These are phyloP conservation scores for Myotis davidii DNA, from an alignment of 2,113 vertebrate genomes.

Conservation along the genomic window DNA sequence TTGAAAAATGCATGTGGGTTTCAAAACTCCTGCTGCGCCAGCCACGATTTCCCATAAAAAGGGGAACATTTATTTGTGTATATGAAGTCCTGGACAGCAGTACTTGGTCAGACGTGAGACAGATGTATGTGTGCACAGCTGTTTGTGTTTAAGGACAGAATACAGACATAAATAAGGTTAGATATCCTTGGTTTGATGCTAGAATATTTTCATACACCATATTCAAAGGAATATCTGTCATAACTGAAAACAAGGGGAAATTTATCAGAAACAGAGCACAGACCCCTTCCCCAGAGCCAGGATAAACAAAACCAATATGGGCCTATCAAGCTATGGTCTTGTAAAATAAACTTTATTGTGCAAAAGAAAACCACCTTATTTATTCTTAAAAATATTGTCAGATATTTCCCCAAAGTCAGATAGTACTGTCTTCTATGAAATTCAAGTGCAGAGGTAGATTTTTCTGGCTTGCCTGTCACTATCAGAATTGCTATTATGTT, in stretches of 20 bases:
- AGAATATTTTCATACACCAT: constrained; percentile 82
- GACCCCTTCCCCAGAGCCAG: constrained; percentile 72
- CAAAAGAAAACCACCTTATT: constrained; percentile 77
- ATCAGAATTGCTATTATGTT: not conserved
- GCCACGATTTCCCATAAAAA: constrained; percentile 80
- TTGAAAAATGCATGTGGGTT: constrained; percentile 76
- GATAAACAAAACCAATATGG: constrained; percentile 81
- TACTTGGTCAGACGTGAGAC: constrained; percentile 77
- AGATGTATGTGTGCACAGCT: constrained; percentile 84
- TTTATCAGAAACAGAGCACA: constrained; percentile 84
- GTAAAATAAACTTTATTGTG: constrained; percentile 79
- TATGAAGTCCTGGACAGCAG: constrained; percentile 81
- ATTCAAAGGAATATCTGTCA: constrained; percentile 85
- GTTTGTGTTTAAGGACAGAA: constrained; percentile 85
- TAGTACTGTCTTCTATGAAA: constrained; percentile 38
- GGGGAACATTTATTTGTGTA: constrained; percentile 81
- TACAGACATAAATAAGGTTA: constrained; percentile 84
- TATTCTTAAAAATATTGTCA: constrained; percentile 66
- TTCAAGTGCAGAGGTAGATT: constrained; percentile 19
- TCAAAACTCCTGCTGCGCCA: constrained; percentile 74
- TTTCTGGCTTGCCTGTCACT: not conserved
- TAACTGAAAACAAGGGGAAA: constrained; percentile 82
- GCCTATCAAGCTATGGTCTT: constrained; percentile 63
- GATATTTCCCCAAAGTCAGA: constrained; percentile 54
- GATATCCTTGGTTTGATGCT: constrained; percentile 81